Base-by-base conservation (phyloP, 2,797 vertebrate species). In the Miichthys miiuy region DNA sequence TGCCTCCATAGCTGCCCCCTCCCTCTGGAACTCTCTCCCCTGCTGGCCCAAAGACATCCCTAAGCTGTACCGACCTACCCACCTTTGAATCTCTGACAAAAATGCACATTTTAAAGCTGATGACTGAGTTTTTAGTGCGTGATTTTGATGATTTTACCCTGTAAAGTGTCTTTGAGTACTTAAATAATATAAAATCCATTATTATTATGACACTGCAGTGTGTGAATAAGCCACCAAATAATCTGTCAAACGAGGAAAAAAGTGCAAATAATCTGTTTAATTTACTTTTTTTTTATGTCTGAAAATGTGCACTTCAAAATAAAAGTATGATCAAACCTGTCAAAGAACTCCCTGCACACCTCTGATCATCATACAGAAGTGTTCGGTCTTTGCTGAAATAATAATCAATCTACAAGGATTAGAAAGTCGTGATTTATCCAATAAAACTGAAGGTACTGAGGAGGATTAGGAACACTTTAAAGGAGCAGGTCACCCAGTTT, bases 401-500 rank as follows among this genome's bases (percentile, higher is more conserved):
- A n/a, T 16, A 3, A 73, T 14, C 14, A n/a, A 52, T 77, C n/a
- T 41, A 2, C 12, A 18, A 13, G 38, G 57, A 81, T 83, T 69
- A 74, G 14, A 60, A 30, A 23, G 16, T 20, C 5, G 34, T 17
- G 42, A 62, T 0, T 52, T 27, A 65, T 50, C 68, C 57, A 68
- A 48, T 69, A 51, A 60, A 74, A 76, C 25, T 17, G 11, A 30
- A 54, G 34, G 51, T 8, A 6, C 73, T 68, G 42, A 71, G 72
- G 20, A 56, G 88, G 91, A 93, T 94, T 92, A 92, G 62, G 68
- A 75, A 6, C 73, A 75, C 62, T 73, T 82, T 44, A 61, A 68
- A 75, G 48, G 71, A 82, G 34, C 87, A 87, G 68, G 83, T 87
- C 79, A 87, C 75, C 80, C 74, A 84, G 7, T 81, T 76, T 89